phyloP scores from a whole-genome alignment of 2,113 vertebrate genomes.

The Cepphus grylle region DNA sequence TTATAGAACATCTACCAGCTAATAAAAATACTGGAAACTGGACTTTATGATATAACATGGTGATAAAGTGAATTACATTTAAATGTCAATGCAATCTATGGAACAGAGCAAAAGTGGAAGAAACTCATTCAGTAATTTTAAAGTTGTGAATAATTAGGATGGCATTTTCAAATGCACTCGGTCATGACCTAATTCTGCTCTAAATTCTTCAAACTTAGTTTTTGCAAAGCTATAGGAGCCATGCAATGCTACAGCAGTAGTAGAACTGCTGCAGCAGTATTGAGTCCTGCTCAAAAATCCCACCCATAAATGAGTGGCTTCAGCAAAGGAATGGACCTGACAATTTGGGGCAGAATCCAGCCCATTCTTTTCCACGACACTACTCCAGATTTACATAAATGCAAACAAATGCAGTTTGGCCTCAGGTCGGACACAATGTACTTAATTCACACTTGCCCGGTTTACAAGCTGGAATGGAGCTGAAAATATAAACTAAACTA shows the following conservation, averaged over 20 bases:
- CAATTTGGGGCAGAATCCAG: neutral
- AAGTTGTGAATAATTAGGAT: slow-evolving; percentile 20
- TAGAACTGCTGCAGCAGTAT: neutral
- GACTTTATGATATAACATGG: neutral
- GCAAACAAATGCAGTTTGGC: neutral
- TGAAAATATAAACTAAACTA: neutral
- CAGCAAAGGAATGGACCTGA: neutral
- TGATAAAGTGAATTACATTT: slow-evolving; percentile 46
- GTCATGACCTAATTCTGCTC: slow-evolving; percentile 24
- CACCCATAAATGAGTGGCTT: neutral
- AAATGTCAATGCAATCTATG: slow-evolving; percentile 31
- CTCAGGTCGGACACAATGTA: neutral
- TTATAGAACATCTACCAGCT: neutral
- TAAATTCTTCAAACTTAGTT: neutral
- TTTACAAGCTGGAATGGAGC: neutral
- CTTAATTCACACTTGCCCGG: neutral
- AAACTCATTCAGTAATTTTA: slow-evolving; percentile 17
- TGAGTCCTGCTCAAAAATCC: neutral
- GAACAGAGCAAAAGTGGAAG: neutral
- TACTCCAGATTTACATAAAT: neutral
- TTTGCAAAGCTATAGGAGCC: neutral
- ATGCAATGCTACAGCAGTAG: neutral
- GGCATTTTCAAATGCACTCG: slow-evolving; percentile 16
- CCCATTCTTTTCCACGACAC: neutral
- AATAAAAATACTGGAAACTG: neutral